A percentile compares a stretch with the other conserved stretches of the same genome.
These are phyloP conservation scores for Hassar affinis DNA, from an alignment of 2,113 vertebrate species.

Conservation along the genomic window DNA sequence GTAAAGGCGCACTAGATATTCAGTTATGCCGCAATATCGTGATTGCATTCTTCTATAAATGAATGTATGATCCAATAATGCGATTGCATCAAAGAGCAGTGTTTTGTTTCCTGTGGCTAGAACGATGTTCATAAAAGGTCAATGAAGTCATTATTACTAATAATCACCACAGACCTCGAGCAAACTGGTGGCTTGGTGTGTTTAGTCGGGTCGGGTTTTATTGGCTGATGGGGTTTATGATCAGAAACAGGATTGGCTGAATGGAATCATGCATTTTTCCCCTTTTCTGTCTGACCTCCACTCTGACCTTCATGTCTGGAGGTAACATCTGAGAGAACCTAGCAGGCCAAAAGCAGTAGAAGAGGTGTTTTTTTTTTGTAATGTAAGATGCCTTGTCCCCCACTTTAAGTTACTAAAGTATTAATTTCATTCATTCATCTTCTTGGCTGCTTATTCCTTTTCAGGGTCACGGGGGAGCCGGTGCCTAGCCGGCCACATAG, in stretches of 20 bases:
- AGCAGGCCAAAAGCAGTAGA: background rate
- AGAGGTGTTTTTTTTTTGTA: no score
- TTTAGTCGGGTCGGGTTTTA: background rate
- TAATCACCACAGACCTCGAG: no score
- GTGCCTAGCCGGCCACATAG: no score
- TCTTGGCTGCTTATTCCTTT: no score
- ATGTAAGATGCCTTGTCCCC: no score
- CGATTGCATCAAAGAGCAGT: background rate
- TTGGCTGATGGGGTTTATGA: background rate
- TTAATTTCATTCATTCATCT: no score
- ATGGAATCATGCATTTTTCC: background rate
- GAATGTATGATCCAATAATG: conserved; percentile 3
- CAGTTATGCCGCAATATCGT: conserved; percentile 24
- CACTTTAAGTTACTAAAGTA: no score
- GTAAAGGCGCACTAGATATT: conserved; percentile 26
- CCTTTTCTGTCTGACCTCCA: background rate
- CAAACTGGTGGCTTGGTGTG: background rate
- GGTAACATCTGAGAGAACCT: background rate
- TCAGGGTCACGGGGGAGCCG: no score
- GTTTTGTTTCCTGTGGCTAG: background rate
- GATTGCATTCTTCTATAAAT: conserved; percentile 18
- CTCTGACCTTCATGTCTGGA: no score
- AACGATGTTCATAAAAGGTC: conserved; percentile 1
- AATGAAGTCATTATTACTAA: background rate
- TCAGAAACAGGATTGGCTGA: background rate